Base-by-base conservation (phyloP, 2,797 vertebrate species). In the Limosa lapponica region DNA sequence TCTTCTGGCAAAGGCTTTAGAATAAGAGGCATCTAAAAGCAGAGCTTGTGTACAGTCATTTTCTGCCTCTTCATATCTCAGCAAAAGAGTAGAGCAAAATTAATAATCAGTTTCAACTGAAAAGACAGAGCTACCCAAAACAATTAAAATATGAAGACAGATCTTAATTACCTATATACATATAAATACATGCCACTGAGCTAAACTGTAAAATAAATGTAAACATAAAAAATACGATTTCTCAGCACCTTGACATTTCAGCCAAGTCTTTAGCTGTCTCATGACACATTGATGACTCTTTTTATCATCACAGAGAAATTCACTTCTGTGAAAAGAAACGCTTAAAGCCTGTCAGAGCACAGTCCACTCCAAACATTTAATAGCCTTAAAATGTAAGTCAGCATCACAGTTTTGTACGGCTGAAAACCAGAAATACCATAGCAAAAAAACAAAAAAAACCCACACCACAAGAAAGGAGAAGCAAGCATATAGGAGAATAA, bases 1-100 rank as follows among this genome's bases (percentile, higher is more conserved):
- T 81, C 99, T 98, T 91, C 99, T 98, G 70, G 99, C 99, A 70
- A 99, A 99, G 24, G 99, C 99, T 98, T 99, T 99, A 57, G 98
- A 98, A 96, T 99, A 99, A 0, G 98, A 98, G 14, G 90, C 80
- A 97, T 99, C 99, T 85, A 99, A 97, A 55, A 93, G 96, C 57
- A 99, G 97, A 72, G 99, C 99, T 86, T 93, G 97, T 23, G 98
- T 98, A 94, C 99, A 99, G 97, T 99, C 99, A 70, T 98, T 97
- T 97, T 99, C 99, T 36, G 99, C 99, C 94, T 99, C 99, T 78
- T 97, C 90, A 49, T 98, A 99, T 96, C 99, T 99, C 89, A 92
- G 70, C 30, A 92, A 82, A 83, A 97, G 28, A 5, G 0, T 2
- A 87, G 44, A 13, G 92, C 8, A 95, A 80, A 89, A 96, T 92